Evolutionary conservation across 1,140 invertebrate species (phyloP), one percentile per base, ranked within the genome.

Genomic region (Epicauta chinensis): DNA sequence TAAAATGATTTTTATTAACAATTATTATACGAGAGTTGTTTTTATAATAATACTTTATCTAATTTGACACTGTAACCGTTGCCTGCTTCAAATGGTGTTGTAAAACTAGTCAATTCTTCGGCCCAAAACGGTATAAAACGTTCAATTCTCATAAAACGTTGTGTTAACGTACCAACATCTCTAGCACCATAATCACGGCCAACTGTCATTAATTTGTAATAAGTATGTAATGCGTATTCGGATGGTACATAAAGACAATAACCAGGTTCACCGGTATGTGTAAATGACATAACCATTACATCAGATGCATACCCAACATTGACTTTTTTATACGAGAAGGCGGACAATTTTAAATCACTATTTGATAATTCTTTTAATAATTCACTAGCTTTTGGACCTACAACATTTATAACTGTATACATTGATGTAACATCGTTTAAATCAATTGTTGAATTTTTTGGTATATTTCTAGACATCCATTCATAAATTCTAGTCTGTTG

Each of bases 351-450:
- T 43, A 82, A 75, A 50, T 80, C 75, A 31, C 82, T 80, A 62
- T 88, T 86, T 4, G 86, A 86, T 10, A 92, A 66, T 67, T 91
- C 86, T 23, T 77, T 78, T 46, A 92, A 68, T 4, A 92, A 69
- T 60, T 82, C 77, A 23, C 77, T 69, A 23, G 87, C 82, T 71
- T 88, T 81, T 2, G 88, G 89, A 14, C 89, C 90, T 65, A 93
- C 86, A 12, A 92, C 73, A 73, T 90, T 88, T 17, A 93, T 79
- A 1, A 88, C 88, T 1, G 89, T 90, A 67, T 90, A 92, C 72
- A 86, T 82, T 14, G 85, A 87, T 0, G 89, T 91, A 1, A 90
- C 80, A 63, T 91, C 87, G 50, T 79, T 81, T 6, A 89, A 69
- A 50, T 77, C 71, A 2, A 89, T 80, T 14, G 80, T 80, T 40